Base-by-base conservation (phyloP, 1,140 invertebrate species). In the Anastrepha obliqua region DNA sequence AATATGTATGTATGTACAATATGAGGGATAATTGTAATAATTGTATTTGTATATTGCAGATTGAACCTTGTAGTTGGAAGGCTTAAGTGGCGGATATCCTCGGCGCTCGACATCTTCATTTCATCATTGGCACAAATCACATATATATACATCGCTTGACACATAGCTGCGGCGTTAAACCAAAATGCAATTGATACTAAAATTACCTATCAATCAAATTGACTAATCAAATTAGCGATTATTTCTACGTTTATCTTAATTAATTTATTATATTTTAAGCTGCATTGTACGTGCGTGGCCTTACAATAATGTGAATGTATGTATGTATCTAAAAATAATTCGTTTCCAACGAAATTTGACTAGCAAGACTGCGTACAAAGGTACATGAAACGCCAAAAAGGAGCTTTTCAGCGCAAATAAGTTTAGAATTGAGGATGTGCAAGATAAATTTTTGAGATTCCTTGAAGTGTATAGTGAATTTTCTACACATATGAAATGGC, bases 231-330 rank as follows among this genome's bases (percentile, higher is more conserved):
- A 47, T 81, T 81, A 81, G 17, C 6, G 44, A 7, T 81, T 51
- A 55, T 58, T 51, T 81, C 42, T 74, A 17, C 7, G 7, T 55
- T 78, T 78, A 9, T 4, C n/a, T 78, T 78, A 51, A 78, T 81
- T 81, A 29, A 81, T 81, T 81, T 58, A 81, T 81, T 81, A 29
- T 81, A 58, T 55, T 20, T 78, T 78, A 11, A 78, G 51, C 13
- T 39, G 17, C 70, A 47, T 74, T 55, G 74, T 81, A 55, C 47
- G 8, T 11, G 20, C 15, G n/a, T 20, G 17, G 47, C n/a, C 74
- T 81, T 81, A 81, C 64, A 39, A 20, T 29, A 67, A 67, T 67
- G 6, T 29, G 29, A 29, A 55, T 55, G 11, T 55, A 55, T 55
- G 9, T 55, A 55, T 55, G 11, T 55, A 11, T 55, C 51, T 55